Percentiles rank a stretch among this genome's conserved stretches.
phyloP scores from a whole-genome alignment of 2,113 vertebrate species.

The Piliocolobus tephrosceles region DNA sequence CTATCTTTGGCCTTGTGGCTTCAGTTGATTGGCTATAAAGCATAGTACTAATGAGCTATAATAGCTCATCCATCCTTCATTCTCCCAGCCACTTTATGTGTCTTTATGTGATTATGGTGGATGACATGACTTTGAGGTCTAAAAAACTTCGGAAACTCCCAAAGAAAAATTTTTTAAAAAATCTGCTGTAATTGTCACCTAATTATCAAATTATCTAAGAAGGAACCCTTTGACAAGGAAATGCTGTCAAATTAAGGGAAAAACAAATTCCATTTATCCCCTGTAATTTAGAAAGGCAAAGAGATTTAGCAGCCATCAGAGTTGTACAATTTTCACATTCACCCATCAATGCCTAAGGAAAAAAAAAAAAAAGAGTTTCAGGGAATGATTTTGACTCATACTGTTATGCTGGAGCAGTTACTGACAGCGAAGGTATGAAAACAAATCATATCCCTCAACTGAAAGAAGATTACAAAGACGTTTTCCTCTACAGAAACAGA shows the following conservation, averaged over 20 bases:
- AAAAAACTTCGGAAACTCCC: neutral
- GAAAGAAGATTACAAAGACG: neutral
- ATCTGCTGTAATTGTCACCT: neutral
- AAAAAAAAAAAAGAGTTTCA: neutral
- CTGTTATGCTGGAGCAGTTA: neutral
- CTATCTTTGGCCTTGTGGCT: neutral
- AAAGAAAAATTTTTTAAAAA: neutral
- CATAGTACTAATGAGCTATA: accelerated
- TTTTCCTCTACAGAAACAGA: neutral
- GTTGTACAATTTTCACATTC: neutral
- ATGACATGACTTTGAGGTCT: neutral
- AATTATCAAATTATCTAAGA: slow-evolving; percentile 12
- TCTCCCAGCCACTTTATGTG: neutral
- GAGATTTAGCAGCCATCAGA: neutral
- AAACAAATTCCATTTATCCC: slow-evolving; percentile 50
- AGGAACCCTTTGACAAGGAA: neutral
- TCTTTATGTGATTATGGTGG: neutral
- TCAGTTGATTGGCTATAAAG: accelerated
- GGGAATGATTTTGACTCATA: neutral
- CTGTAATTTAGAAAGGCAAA: neutral
- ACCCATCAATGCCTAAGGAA: neutral
- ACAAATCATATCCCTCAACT: neutral
- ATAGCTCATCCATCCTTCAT: neutral
- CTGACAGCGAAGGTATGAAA: neutral
- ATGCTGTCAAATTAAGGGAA: slow-evolving; percentile 26